Base-by-base conservation (phyloP, 1,140 invertebrate species). In the Drosophila parabipectinata region DNA sequence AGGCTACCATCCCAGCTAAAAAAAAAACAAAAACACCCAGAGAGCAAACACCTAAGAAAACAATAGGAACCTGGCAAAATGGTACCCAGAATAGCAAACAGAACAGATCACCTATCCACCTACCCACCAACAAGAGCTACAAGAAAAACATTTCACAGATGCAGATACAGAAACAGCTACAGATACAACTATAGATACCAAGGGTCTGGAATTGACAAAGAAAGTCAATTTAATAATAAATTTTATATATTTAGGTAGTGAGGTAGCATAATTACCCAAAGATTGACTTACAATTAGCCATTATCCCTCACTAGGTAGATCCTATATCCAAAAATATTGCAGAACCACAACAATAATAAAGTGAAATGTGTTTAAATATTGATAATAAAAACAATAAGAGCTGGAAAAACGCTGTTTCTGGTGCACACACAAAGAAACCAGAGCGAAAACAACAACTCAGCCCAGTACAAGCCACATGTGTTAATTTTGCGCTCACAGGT, bases 41-140 rank as follows among this genome's bases (percentile, higher is more conserved):
- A 18, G 44, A 47, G 51, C 61, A 87, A 81, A 67, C 82, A 87
- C 77, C 82, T 87, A 81, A 57, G 69, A 78, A 81, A 85, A 82
- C 74, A 83, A 56, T 51, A 30, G 60, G 14, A 45, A 28, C 37
- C 30, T 12, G 37, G 51, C 52, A 15, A 12, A 26, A 14, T n/a
- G 12, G 15, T 24, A 18, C 39, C 52, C 52, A 12, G 26, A 4
- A 24, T 44, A 44, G 63, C 63, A 64, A 67, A 67, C 72, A 55
- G 37, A 57, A 44, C 52, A 12, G 45, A 52, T 72, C 66, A 72
- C 45, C n/a, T 54, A 51, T 15, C 21, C 14, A 2, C n/a, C 54
- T 58, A 12, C 34, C 14, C 5, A 7, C 6, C 12, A 52, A 39
- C 8, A 12, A 9, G 24, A 62, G 51, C 12, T 30, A 64, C 63